Conservation (phyloP, 2,113 vertebrate species). For the Tympanuchus pallidicinctus region DNA sequence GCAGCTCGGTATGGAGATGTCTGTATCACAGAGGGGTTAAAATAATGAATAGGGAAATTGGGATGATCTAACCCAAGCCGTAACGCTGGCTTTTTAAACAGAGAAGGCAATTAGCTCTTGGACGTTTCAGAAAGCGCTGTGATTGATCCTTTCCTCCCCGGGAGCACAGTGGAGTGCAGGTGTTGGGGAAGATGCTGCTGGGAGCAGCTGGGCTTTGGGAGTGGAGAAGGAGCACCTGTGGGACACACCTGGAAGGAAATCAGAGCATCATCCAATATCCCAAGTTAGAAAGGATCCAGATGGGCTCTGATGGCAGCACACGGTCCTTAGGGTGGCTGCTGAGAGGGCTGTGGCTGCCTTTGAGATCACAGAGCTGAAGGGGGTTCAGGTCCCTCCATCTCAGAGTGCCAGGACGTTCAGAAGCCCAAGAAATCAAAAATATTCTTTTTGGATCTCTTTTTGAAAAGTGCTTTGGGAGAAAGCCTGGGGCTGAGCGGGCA, state of each 20-base stretch:
- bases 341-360: background rate
- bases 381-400: too few relatives aligned
- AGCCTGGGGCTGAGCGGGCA: background rate
- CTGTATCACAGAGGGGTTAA: background rate
- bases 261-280: too few relatives aligned
- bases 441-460: background rate
- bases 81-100: background rate
- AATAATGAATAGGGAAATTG: background rate
- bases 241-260: fast-evolving
- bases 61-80: background rate
- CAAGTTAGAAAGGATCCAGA: too few relatives aligned
- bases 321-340: background rate
- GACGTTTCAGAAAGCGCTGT: background rate
- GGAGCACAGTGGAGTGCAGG: background rate
- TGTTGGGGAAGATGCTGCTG: background rate
- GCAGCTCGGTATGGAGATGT: background rate
- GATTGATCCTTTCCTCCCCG: background rate
- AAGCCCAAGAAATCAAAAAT: background rate
- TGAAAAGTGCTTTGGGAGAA: background rate
- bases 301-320: too few relatives aligned
- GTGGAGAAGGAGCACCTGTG: fast-evolving
- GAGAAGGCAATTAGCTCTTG: background rate
- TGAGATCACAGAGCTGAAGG: background rate
- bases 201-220: background rate
- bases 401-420: background rate